Evolutionary conservation across 2,113 vertebrate genomes (phyloP), one percentile per base, ranked within the genome.

Genomic region (Albula glossodonta): DNA sequence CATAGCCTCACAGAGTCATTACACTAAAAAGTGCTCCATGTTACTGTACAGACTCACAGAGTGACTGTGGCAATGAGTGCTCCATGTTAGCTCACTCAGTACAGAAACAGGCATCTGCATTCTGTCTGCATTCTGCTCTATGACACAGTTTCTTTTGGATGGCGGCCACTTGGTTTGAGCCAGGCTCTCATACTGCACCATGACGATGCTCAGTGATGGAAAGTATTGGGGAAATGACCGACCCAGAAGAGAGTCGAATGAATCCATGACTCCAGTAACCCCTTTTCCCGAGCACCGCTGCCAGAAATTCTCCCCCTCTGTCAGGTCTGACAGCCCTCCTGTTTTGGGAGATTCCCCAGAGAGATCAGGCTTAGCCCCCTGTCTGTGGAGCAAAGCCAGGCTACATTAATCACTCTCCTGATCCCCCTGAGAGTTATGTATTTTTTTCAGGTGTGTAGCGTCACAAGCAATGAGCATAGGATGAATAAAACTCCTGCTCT

Each of bases 1-100:
- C 97, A 99, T 88, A 99, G 98, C 89, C 94, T 99, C 84, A 99
- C 31, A 41, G 31, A 41, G 98, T 99, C 93, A 96, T 96, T 96
- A 48, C 4, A 48, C 52, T 0, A 17, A 25, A n/a, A 51, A 31
- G 31, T 17, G 48, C 48, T 96, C 97, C 11, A 95, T 99, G 97
- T 95, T 97, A 90, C 95, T 90, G 81, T 97, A 99, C 88, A 99
- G 98, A 89, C 94, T 99, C 84, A 99, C 31, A 41, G 31, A 41
- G 98, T 99, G 93, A 96, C 96, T 96, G 19, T 2, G 22, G 77
- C 0, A 17, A 25, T 25, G 70, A 31, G 31, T 2, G 48, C 48
- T 13, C 5, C 10, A 12, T 49, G 78, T 49, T 10, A 9, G 79
- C 41, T 3, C 10, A 50, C 10, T 7, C 48, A 9, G 25, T 15